These are phyloP conservation scores for Odontamblyopus lacepedii DNA, from an alignment of 2,797 vertebrate species.

Conservation along the genomic window DNA sequence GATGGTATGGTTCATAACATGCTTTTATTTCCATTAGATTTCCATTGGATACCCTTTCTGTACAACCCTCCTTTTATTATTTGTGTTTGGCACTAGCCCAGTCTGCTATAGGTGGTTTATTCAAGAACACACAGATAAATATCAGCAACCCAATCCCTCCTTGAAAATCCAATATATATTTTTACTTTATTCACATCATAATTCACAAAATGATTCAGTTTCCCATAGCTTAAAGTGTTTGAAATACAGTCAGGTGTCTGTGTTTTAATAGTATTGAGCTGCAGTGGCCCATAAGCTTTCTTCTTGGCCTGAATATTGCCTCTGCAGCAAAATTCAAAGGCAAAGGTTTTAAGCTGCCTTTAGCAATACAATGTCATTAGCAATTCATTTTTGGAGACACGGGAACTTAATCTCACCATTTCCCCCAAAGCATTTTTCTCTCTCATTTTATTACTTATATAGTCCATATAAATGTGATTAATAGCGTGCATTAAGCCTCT, in stretches of 20 bases:
- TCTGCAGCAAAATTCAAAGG: slow-evolving; percentile 67
- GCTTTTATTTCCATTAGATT: too few species aligned
- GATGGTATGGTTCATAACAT: too few species aligned
- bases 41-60: too few species aligned
- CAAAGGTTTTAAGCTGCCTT: slow-evolving; percentile 67
- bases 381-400: slow-evolving; percentile 60
- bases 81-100: not conserved
- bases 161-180: not conserved
- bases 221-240: not conserved
- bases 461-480: slow-evolving; percentile 46
- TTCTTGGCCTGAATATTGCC: slow-evolving; percentile 60
- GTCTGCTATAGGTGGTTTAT: not conserved
- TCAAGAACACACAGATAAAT: not conserved
- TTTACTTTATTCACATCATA: not conserved
- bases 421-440: slow-evolving; percentile 50
- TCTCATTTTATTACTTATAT: slow-evolving; percentile 23
- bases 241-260: slow-evolving; percentile 8
- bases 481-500: slow-evolving; percentile 37
- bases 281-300: slow-evolving; percentile 44
- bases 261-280: slow-evolving; percentile 39
- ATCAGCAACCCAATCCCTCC: not conserved
- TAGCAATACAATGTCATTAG: slow-evolving; percentile 62
- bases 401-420: slow-evolving; percentile 41
- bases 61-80: not conserved
- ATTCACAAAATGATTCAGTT: not conserved